A percentile compares a stretch with the other conserved stretches of the same genome.
phyloP scores from a whole-genome alignment of 2,113 vertebrate species.

The Macheiramphus alcinus region DNA sequence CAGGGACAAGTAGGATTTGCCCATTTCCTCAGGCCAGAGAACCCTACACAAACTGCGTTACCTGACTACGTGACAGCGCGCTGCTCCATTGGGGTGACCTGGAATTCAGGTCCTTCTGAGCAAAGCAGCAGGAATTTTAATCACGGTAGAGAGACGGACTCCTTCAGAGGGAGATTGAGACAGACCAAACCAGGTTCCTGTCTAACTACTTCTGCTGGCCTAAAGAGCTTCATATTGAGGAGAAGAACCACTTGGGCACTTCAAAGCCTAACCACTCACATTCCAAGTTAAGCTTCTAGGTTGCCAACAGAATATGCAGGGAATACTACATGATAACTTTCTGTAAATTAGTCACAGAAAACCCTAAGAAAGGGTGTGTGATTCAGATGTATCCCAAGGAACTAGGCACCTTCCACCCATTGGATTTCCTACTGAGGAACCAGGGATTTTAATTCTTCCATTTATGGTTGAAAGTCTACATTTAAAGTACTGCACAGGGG shows the following conservation, averaged over 20 bases:
- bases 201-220: neutral
- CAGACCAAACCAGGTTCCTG: neutral
- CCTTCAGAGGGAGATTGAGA: neutral
- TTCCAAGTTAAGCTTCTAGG: neutral
- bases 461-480: neutral
- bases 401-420: neutral
- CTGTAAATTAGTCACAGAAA: neutral
- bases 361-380: neutral
- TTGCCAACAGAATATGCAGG: neutral
- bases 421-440: neutral
- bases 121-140: neutral
- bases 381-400: neutral
- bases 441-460: neutral
- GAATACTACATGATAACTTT: neutral
- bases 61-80: fast-evolving
- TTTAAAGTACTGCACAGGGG: neutral
- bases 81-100: neutral
- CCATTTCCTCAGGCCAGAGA: neutral
- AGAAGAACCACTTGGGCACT: neutral
- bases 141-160: neutral
- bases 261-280: neutral
- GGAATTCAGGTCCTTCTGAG: neutral
- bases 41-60: neutral
- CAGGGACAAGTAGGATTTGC: neutral
- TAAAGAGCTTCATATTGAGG: neutral